Conservation (phyloP, 2,113 vertebrate species). For the Cyanoliseus patagonus region DNA sequence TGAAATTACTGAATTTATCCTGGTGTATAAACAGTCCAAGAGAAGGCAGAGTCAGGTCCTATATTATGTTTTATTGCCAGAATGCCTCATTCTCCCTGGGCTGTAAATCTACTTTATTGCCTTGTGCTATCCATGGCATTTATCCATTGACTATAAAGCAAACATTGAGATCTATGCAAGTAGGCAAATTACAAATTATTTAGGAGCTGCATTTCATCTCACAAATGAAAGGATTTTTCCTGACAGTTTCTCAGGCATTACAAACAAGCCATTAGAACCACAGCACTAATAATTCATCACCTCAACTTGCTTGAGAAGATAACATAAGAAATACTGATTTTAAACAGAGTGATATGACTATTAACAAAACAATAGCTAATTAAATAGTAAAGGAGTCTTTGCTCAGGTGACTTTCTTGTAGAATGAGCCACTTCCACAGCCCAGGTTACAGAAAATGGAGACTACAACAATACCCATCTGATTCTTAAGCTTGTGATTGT, state of each 20-base stretch:
- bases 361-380: neutral
- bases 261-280: neutral
- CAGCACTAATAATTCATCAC: neutral
- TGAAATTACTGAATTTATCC: constrained; percentile 38
- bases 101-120: constrained; percentile 32
- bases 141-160: constrained; percentile 3
- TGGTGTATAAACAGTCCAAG: constrained; percentile 1
- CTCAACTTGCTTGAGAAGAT: neutral
- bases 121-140: neutral
- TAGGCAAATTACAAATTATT: neutral
- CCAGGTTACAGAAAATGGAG: neutral
- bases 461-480: neutral
- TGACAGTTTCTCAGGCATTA: neutral
- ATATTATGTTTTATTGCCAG: constrained; percentile 36
- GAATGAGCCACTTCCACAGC: neutral
- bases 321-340: neutral
- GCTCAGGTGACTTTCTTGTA: neutral
- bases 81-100: neutral
- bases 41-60: neutral
- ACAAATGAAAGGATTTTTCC: constrained; percentile 18
- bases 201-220: neutral
- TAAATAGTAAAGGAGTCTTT: neutral
- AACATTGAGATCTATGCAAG: neutral
- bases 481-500: neutral
- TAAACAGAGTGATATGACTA: neutral